Conservation (phyloP, 2,888 invertebrate species). For the Heteromurus nitidus region DNA sequence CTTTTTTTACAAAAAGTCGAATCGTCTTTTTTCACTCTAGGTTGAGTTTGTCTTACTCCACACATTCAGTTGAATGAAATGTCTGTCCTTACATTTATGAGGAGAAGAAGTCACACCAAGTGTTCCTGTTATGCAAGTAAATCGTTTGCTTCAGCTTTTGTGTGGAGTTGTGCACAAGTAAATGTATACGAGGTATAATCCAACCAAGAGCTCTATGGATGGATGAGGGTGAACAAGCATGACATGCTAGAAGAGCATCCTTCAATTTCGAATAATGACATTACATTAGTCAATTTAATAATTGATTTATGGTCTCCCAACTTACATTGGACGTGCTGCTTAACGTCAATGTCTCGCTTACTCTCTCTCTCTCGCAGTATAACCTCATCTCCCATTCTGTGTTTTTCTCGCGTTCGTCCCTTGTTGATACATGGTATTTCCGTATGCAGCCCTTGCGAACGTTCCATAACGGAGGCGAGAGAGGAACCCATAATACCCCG, state of each 20-base stretch:
- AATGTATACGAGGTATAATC: neutral
- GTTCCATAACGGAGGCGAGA: neutral
- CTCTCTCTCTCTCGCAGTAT: neutral
- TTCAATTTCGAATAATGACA: slow-evolving; percentile 42
- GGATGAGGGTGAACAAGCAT: slow-evolving; percentile 9
- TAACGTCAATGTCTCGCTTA: neutral
- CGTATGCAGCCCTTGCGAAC: slow-evolving; percentile 2
- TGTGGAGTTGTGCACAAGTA: neutral
- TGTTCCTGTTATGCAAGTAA: no score
- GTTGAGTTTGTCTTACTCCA: no score
- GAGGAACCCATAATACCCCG: no score
- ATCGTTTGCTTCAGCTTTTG: neutral
- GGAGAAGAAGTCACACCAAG: no score
- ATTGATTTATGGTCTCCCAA: slow-evolving; percentile 54
- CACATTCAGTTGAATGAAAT: no score
- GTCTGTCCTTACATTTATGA: no score
- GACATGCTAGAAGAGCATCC: slow-evolving; percentile 32
- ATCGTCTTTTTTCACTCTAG: neutral
- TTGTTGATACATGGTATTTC: neutral
- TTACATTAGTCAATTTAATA: slow-evolving; percentile 53
- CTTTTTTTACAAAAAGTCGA: neutral
- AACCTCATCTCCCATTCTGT: neutral
- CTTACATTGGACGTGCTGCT: slow-evolving; percentile 16
- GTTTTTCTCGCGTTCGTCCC: neutral
- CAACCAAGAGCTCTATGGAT: no score